Evolutionary conservation across 2,888 invertebrate species (phyloP).

Genomic region (Trachelus troglodyta): DNA sequence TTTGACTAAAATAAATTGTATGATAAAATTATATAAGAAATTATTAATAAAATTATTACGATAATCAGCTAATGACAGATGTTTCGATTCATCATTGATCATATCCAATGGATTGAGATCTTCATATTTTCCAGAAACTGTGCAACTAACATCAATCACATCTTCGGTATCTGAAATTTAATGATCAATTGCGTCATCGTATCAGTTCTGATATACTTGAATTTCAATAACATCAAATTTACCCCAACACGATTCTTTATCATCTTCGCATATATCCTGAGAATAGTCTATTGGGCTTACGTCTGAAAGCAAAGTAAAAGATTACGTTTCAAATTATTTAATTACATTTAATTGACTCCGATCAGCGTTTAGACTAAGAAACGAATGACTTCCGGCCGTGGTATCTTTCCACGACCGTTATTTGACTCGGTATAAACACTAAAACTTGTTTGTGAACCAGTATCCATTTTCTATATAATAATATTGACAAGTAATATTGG

Average conservation of each 20-base stretch:
- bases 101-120: neutral
- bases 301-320: neutral
- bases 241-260: neutral
- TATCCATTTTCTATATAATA: too few species aligned
- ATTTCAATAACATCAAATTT: neutral
- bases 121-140: conserved; percentile 1
- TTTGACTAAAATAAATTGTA: too few species aligned
- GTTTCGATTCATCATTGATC: neutral
- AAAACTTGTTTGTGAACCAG: too few species aligned
- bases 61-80: neutral
- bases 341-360: neutral
- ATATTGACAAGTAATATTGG: too few species aligned
- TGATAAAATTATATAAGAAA: neutral
- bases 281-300: neutral
- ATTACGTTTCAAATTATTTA: too few species aligned
- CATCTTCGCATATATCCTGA: neutral
- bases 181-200: neutral
- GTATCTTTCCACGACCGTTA: neutral
- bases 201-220: neutral
- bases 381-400: neutral
- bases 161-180: neutral
- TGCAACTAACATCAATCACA: neutral
- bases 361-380: neutral
- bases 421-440: too few species aligned
- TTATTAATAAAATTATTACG: neutral